Evolutionary conservation across 2,113 vertebrate species (phyloP).

Genomic region (Arenaria interpres): DNA sequence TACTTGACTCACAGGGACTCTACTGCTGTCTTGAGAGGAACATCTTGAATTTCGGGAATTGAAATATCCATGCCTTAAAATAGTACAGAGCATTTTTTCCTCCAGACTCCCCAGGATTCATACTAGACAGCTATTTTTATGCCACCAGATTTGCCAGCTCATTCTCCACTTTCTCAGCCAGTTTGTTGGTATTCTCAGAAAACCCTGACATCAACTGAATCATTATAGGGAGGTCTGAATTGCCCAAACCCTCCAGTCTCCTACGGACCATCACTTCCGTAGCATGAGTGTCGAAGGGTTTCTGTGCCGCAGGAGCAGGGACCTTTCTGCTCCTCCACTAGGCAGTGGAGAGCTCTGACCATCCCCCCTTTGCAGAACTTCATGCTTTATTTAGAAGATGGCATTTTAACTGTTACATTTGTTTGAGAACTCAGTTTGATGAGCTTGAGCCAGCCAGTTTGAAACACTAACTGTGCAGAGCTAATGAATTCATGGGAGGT

Average conservation of each 20-base stretch:
- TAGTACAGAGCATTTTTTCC: neutral
- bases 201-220: neutral
- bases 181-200: neutral
- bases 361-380: neutral
- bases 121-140: conserved; percentile 11
- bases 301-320: neutral
- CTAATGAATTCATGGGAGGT: neutral
- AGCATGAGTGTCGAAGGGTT: neutral
- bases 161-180: neutral
- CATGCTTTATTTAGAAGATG: neutral
- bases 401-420: neutral
- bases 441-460: neutral
- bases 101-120: neutral
- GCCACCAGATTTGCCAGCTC: neutral
- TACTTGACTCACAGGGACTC: neutral
- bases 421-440: neutral
- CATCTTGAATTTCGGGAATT: neutral
- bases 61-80: neutral
- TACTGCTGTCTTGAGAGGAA: neutral
- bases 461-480: neutral
- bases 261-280: neutral
- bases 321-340: neutral
- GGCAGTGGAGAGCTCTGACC: neutral
- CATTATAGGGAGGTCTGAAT: neutral
- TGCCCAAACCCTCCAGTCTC: neutral